phyloP scores from a whole-genome alignment of 37 sponge, comb jelly and placozoan species.

The Diacarnus erythraeanus region DNA sequence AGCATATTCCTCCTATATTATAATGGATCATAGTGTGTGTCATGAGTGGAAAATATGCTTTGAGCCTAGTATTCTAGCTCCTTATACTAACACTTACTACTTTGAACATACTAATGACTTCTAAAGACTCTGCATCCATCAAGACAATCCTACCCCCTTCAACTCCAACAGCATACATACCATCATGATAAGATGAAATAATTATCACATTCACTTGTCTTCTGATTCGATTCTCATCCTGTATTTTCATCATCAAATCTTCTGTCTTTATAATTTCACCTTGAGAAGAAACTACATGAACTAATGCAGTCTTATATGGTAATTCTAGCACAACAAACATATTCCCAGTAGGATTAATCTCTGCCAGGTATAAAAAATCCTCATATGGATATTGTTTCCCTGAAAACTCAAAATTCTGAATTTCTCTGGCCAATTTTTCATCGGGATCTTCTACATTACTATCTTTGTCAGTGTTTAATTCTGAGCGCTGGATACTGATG shows the following conservation, averaged over 20 bases:
- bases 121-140: conserved; percentile 20
- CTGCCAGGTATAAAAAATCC: conserved; percentile 49
- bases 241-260: background rate
- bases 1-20: too few relatives aligned
- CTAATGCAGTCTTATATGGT: background rate
- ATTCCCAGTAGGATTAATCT: conserved; percentile 38
- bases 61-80: background rate
- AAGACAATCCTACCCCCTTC: conserved; percentile 51
- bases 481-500: background rate
- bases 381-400: conserved; percentile 23
- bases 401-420: background rate
- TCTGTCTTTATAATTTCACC: conserved; percentile 19
- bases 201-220: conserved; percentile 8
- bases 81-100: conserved; percentile 23
- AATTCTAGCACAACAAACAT: conserved; percentile 41
- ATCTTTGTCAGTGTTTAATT: background rate
- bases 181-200: conserved; percentile 30
- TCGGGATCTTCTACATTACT: background rate
- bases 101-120: conserved; percentile 2
- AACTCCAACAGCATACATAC: conserved; percentile 29
- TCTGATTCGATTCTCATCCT: background rate
- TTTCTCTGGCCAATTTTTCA: background rate
- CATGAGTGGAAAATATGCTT: too few relatives aligned
- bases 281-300: conserved; percentile 37
- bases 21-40: too few relatives aligned